Evolutionary conservation across 2,888 invertebrate species (phyloP).

Genomic region (Drosophila nr. fundita): DNA sequence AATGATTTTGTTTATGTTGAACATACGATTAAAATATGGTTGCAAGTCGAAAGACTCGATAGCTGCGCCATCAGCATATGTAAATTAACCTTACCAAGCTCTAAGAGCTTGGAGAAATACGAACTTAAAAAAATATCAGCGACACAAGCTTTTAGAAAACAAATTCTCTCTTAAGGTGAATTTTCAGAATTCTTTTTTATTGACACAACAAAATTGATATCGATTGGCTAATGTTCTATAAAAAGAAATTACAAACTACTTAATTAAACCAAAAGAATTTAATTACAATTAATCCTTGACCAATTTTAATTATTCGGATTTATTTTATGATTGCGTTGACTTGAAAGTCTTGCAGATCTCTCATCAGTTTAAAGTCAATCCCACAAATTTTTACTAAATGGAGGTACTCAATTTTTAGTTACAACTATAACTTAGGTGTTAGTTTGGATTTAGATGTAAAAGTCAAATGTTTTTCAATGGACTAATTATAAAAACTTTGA

Average conservation of each 20-base stretch:
- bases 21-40: background rate
- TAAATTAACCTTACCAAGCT: conserved; percentile 34
- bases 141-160: background rate
- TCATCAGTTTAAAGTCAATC: background rate
- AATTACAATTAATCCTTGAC: background rate
- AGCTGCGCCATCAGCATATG: conserved; percentile 18
- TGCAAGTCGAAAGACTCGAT: background rate
- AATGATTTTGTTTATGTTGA: background rate
- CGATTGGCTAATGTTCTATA: background rate
- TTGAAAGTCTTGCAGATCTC: background rate
- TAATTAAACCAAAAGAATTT: background rate
- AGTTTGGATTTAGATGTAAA: conserved; percentile 20
- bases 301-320: background rate
- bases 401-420: background rate
- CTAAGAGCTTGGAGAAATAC: conserved; percentile 4
- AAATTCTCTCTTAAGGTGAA: background rate
- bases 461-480: conserved; percentile 11
- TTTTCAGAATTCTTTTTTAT: conserved; percentile 10
- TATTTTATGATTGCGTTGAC: background rate
- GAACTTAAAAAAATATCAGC: conserved; percentile 11
- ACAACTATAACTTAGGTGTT: conserved; percentile 5
- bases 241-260: background rate
- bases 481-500: conserved; percentile 6
- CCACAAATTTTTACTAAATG: background rate
- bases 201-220: background rate